Conservation (phyloP, 2,888 invertebrate species). For the Acheta domesticus region DNA sequence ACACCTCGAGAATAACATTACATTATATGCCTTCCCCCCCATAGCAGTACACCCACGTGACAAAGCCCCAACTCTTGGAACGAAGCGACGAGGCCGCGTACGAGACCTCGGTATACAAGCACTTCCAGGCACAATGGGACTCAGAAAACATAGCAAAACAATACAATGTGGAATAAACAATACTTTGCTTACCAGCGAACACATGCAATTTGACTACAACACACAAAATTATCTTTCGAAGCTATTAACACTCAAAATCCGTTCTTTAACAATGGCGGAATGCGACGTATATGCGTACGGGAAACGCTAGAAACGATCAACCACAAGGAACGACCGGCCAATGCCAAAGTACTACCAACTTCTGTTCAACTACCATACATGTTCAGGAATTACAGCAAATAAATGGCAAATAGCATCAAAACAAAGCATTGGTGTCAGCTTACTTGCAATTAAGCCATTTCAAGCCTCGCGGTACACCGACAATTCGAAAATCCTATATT, state of each 20-base stretch:
- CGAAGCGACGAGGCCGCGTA: slow-evolving; percentile 35
- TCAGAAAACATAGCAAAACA: slow-evolving; percentile 3
- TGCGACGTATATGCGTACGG: slow-evolving; percentile 32
- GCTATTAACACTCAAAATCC: slow-evolving; percentile 28
- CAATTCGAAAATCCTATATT: neutral
- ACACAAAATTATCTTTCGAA: slow-evolving; percentile 21
- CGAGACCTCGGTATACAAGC: slow-evolving; percentile 23
- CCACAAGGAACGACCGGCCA: slow-evolving; percentile 36
- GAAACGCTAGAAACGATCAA: slow-evolving; percentile 30
- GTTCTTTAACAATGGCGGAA: slow-evolving; percentile 38
- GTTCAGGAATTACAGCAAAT: slow-evolving; percentile 27
- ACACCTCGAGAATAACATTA: neutral
- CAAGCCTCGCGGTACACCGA: no score
- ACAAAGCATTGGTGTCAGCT: neutral
- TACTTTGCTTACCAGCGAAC: neutral
- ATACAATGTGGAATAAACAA: neutral
- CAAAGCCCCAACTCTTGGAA: slow-evolving; percentile 37
- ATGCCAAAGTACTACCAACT: slow-evolving; percentile 32
- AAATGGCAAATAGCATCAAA: slow-evolving; percentile 11
- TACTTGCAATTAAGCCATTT: neutral
- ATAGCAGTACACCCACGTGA: slow-evolving; percentile 37
- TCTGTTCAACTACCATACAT: neutral
- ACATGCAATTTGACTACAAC: slow-evolving; percentile 18
- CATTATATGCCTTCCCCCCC: slow-evolving; percentile 28
- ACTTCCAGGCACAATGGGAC: neutral